Base-by-base conservation (phyloP, 2,888 invertebrate genomes). In the Priocnemis perturbator region DNA sequence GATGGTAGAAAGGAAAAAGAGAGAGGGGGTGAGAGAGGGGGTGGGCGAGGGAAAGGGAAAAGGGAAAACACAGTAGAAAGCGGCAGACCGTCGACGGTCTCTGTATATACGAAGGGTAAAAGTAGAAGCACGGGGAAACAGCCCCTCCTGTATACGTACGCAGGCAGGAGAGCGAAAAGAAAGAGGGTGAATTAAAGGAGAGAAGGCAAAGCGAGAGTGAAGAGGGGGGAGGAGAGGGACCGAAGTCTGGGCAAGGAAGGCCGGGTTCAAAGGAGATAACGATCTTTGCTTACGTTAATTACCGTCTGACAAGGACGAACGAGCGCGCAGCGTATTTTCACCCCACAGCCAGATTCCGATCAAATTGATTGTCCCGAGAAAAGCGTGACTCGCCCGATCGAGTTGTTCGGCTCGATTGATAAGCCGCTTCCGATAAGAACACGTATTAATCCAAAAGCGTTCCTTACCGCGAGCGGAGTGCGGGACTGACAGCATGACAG, bases 221-320 rank as follows among this genome's bases (percentile, higher is more conserved):
- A n/a, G 59, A 52, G n/a, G 17, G 21, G 62, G 57, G 56, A 56
- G 60, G 17, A 65, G 60, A 64, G 71, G 37, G 20, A 14, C 23
- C 19, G 37, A 19, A 26, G 11, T 55, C 23, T 30, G 26, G 21
- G 26, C 47, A 64, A 73, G 66, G 71, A 68, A 66, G 52, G 44
- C 67, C 62, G 70, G 62, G 71, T 73, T 79, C 77, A 77, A 79
- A 77, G 71, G 71, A 80, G 79, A 79, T 79, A 79, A 79, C 79
- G 81, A 79, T 79, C 81, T 79, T 79, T 80, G 81, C 79, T 80
- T 76, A 77, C 81, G 81, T 81, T 81, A 81, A 81, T 81, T 81
- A 81, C 77, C 74, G 71, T 63, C 75, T 71, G 81, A 79, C 81
- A 73, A 77, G 81, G 79, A 79, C 72, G 81, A 67, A 79, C 80